Base-by-base conservation (phyloP, 2,888 invertebrate genomes). In the Aphelenchoides bicaudatus region DNA sequence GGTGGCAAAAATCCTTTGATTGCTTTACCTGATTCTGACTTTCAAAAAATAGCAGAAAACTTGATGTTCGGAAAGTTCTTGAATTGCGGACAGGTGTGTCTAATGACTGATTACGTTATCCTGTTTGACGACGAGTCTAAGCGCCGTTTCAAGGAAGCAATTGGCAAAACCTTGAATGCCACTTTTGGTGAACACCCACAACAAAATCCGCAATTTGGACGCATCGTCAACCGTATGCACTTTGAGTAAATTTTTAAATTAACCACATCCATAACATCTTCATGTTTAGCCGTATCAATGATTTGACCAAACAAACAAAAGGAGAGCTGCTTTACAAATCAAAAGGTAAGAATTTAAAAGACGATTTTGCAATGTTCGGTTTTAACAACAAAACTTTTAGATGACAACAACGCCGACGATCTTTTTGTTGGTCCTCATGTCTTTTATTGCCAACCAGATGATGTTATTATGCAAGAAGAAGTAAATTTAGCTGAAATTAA, bases 51-150 rank as follows among this genome's bases (percentile, higher is more conserved):
- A 0, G 86, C 86, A 0, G 88, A 86, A 74, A 85, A 96, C 25
- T 83, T 96, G 13, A 80, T 91, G 1, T 94, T 92, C 93, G 94
- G 93, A 4, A 94, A 94, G 82, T 86, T 86, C 69, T 85, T 89
- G 56, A 98, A 96, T 80, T 46, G 53, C 34, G 70, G 71, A 3
- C 70, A 69, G 55, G 60, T 59, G 5, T 70, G 66, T 16, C 21
- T 73, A 27, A 54, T 63, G 8, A 63, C 72, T 13, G 71, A 73
- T 49, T 70, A 70, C 53, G 30, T 67, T 25, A 27, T 66, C 21
- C 6, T 48, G 13, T 37, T 29, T 8, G 52, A 38, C 16, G 25
- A n/a, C 8, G 39, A 58, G 28, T 23, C 54, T 13, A 61, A 69
- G 21, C 58, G 55, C 23, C 56, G 56, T 28, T 52, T 69, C 34